phyloP scores from a whole-genome alignment of 2,888 invertebrate species.

The Patella caerulea region DNA sequence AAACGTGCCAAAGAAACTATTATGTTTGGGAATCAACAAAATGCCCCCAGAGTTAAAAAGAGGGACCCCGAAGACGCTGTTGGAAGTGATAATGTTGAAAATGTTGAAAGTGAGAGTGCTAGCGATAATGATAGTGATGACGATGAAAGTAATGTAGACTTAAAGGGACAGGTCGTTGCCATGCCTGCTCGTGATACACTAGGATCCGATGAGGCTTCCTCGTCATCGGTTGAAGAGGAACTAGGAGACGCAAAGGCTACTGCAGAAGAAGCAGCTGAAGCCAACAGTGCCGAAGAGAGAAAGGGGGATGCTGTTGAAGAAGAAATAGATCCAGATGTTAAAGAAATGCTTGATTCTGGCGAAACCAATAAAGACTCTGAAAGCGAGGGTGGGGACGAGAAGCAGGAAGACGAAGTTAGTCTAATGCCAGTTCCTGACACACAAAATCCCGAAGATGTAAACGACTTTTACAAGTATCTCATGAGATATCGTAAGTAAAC shows the following conservation, averaged over 20 bases:
- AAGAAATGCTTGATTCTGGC: conserved; percentile 9
- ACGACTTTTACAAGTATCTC: conserved; percentile 18
- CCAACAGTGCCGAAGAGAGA: neutral
- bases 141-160: conserved; percentile 2
- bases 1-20: conserved; percentile 49
- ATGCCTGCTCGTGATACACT: neutral
- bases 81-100: conserved; percentile 13
- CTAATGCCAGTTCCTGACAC: neutral
- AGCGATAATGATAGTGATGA: neutral
- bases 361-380: neutral
- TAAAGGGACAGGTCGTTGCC: neutral
- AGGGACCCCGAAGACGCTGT: conserved; percentile 31
- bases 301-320: conserved; percentile 15
- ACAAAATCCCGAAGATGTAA: conserved; percentile 25
- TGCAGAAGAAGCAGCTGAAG: neutral
- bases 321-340: conserved; percentile 20
- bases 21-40: conserved; percentile 50
- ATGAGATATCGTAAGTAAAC: no score
- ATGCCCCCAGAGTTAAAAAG: conserved; percentile 33
- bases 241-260: neutral
- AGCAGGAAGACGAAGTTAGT: conserved; percentile 15
- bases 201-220: neutral
- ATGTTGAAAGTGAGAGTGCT: neutral
- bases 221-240: neutral
- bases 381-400: conserved; percentile 14